phyloP scores from a whole-genome alignment of 2,888 invertebrate species.

The Saturnia japonica region DNA sequence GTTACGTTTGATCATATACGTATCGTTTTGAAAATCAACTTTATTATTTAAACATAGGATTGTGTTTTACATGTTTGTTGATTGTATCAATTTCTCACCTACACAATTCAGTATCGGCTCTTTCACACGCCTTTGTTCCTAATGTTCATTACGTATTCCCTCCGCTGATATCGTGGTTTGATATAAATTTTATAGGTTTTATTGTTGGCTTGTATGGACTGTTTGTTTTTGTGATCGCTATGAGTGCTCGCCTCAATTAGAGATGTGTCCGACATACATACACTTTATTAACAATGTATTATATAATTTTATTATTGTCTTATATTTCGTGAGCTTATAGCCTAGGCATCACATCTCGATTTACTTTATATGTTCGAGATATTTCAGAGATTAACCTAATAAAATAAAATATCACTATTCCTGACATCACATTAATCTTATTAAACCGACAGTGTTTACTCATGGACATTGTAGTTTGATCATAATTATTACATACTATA shows the following conservation, averaged over 20 bases:
- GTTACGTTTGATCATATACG: conserved; percentile 45
- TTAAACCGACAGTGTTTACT: too few species aligned
- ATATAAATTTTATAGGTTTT: conserved; percentile 75
- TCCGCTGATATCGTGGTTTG: conserved; percentile 70
- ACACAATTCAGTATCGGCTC: conserved; percentile 68
- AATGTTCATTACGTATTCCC: conserved; percentile 78
- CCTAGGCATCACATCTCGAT: too few species aligned
- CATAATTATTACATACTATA: too few species aligned
- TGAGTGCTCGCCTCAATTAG: conserved; percentile 28
- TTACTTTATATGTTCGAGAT: too few species aligned
- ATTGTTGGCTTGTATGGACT: conserved; percentile 57
- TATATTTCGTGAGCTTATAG: too few species aligned
- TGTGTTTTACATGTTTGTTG: conserved; percentile 31
- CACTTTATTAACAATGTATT: not conserved
- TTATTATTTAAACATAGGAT: conserved; percentile 37
- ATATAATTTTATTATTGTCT: not conserved
- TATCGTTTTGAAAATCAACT: conserved; percentile 39
- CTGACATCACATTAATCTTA: too few species aligned
- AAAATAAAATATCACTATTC: too few species aligned
- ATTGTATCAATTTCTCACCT: conserved; percentile 65
- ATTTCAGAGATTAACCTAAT: too few species aligned
- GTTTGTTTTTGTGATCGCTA: conserved; percentile 54
- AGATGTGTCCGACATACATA: not conserved
- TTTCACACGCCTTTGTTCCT: conserved; percentile 74
- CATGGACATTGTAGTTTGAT: too few species aligned